Conservation (phyloP, 2,888 invertebrate genomes). For the Heteromurus nitidus region DNA sequence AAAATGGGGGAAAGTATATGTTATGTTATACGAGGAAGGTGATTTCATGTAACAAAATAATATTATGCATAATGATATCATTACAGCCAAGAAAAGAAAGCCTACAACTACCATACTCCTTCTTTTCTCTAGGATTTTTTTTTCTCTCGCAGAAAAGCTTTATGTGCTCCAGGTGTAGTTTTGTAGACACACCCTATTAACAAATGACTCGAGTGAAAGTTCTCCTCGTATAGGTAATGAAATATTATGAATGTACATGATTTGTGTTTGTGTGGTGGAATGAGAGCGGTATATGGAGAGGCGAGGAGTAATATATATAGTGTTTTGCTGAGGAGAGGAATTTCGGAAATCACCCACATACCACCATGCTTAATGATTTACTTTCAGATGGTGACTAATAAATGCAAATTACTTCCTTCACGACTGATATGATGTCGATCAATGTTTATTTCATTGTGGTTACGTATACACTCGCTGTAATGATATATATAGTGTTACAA, state of each 20-base stretch:
- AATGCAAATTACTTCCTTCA: constrained; percentile 27
- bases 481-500: too few species aligned
- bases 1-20: not conserved
- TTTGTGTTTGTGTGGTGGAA: too few species aligned
- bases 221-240: too few species aligned
- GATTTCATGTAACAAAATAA: not conserved
- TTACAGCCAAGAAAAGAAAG: constrained; percentile 15
- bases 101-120: constrained; percentile 3
- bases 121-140: not conserved
- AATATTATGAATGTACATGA: too few species aligned
- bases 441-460: not conserved
- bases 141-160: not conserved
- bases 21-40: not conserved
- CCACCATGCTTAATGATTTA: constrained; percentile 4
- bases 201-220: too few species aligned
- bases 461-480: too few species aligned
- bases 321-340: too few species aligned
- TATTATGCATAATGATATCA: constrained; percentile 30
- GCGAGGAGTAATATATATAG: too few species aligned
- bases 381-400: not conserved
- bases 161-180: not conserved
- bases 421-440: constrained; percentile 11
- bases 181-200: constrained; percentile 8
- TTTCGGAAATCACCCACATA: not conserved
- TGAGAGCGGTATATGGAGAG: too few species aligned